These are phyloP conservation scores for Mamestra configurata DNA, from an alignment of 1,140 invertebrate genomes.

Conservation along the genomic window DNA sequence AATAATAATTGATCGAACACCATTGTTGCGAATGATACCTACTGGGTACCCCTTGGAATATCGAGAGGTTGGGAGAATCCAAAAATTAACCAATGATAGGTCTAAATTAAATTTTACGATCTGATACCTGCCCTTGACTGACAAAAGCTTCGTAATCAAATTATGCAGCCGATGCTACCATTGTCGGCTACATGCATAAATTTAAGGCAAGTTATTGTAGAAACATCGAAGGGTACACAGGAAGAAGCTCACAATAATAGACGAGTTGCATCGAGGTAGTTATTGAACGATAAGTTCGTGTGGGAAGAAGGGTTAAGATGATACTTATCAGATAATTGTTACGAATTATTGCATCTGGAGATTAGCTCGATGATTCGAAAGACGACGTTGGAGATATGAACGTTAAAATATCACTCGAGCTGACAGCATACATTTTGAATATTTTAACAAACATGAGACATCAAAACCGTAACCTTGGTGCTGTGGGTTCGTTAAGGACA, in stretches of 20 bases:
- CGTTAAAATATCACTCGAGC: conserved; percentile 38
- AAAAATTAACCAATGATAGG: conserved; percentile 86
- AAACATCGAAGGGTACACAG: conserved; percentile 74
- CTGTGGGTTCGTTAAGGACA: conserved; percentile 56
- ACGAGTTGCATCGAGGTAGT: conserved; percentile 75
- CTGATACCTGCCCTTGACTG: conserved; percentile 82
- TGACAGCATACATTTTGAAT: conserved; percentile 48
- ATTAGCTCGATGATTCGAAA: conserved; percentile 57
- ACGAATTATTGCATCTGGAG: conserved; percentile 81
- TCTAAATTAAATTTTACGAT: conserved; percentile 87
- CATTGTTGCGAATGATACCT: conserved; percentile 81
- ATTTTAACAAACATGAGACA: conserved; percentile 33
- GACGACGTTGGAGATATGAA: conserved; percentile 33
- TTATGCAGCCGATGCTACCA: conserved; percentile 84
- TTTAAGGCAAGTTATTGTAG: conserved; percentile 81
- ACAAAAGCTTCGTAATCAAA: conserved; percentile 87
- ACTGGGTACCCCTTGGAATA: conserved; percentile 72
- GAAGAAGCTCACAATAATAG: conserved; percentile 73
- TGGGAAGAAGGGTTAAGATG: conserved; percentile 85
- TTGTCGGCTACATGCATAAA: conserved; percentile 84
- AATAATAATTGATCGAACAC: conserved; percentile 85
- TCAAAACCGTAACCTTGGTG: conserved; percentile 37
- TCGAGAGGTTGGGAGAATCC: conserved; percentile 82
- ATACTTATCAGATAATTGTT: conserved; percentile 87
- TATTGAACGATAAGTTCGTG: conserved; percentile 76